Evolutionary conservation across 2,888 invertebrate species (phyloP), one percentile per base, ranked within the genome.

Genomic region (Phaedon cochleariae): DNA sequence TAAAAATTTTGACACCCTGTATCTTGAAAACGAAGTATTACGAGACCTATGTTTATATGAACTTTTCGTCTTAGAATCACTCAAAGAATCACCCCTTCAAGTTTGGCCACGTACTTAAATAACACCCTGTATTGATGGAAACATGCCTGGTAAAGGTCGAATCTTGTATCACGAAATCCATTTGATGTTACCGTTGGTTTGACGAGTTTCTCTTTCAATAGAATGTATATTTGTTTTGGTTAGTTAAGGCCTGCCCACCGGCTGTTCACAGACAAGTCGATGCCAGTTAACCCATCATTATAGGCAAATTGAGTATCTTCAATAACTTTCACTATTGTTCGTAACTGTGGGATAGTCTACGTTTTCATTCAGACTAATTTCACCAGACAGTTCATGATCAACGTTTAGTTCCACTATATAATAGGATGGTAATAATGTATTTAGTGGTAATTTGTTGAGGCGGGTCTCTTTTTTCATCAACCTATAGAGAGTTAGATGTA

Each of bases 191-290:
- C 31, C 31, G 31, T 34, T 34, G 31, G 9, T 2, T 34, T 6
- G 41, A 41, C 26, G n/a, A 26, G 41, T 41, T 41, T 41, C 41
- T 41, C 41, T 41, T 41, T 41, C 41, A 41, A 41, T 41, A n/a
- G 12, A 34, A 34, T 10, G 34, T 2, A 34, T 41, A 41, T 41
- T 41, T 41, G 41, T 41, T 41, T 41, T 41, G 41, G 41, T 41
- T 2, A n/a, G 41, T 41, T 41, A 41, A 15, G 15, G 41, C 41
- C 41, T 41, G 41, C 41, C 41, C 15, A 41, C 15, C 41, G 12
- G 7, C 41, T 15, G 41, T 41, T 41, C 41, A 41, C 41, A 41
- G 41, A 41, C 41, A 41, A 41, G 15, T n/a, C 15, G 41, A 9
- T 41, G 15, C 41, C 41, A 41, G 41, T 41, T 41, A 41, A 41